Evolutionary conservation across 2,113 vertebrate genomes (phyloP).

Genomic region (Lagenorhynchus albirostris): DNA sequence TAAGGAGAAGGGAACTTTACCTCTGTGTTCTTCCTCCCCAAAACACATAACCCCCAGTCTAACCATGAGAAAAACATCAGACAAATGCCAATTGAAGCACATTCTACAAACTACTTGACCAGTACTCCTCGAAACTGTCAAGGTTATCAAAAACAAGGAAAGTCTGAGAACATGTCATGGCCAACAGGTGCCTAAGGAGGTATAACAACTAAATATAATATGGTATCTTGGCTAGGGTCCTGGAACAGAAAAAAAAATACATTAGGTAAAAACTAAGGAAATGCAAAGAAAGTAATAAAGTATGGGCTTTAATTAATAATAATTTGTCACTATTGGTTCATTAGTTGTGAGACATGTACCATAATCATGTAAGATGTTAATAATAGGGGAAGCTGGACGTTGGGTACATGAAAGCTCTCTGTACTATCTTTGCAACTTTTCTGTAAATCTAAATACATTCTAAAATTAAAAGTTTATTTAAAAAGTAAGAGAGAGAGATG

Average conservation of each 20-base stretch:
- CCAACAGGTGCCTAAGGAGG: neutral
- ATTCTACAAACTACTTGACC: neutral
- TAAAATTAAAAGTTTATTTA: neutral
- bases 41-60: neutral
- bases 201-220: neutral
- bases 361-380: neutral
- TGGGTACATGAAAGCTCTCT: neutral
- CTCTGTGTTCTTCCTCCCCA: neutral
- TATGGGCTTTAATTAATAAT: neutral
- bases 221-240: neutral
- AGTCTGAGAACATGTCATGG: neutral
- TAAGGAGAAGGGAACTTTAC: neutral
- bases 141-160: neutral
- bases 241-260: neutral
- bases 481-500: neutral
- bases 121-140: neutral
- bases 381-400: neutral
- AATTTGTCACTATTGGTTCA: neutral
- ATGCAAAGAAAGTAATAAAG: neutral
- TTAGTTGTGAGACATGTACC: neutral
- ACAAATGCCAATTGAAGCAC: neutral
- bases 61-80: neutral
- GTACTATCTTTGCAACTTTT: neutral
- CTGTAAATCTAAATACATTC: neutral
- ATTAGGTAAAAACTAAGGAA: neutral